Evolutionary conservation across 2,797 vertebrate genomes (phyloP), one percentile per base, ranked within the genome.

Genomic region (Gymnothorax reevesii): DNA sequence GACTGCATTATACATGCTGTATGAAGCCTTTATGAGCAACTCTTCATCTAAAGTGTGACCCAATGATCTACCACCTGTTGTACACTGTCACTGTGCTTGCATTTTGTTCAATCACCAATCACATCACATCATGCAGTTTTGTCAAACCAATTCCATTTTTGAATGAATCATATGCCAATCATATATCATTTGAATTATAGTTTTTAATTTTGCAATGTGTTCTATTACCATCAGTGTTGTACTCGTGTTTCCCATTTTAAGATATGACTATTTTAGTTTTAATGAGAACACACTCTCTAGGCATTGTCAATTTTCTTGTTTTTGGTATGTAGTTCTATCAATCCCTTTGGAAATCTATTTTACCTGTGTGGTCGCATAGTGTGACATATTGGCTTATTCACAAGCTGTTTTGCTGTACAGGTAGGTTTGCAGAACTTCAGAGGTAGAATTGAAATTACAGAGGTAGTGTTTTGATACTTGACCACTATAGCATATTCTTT

Each of bases 391-490:
- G 15, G 52, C 77, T 54, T 54, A n/a, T 13, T 2, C 33, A 20
- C 33, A 49, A 20, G 25, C 12, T 7, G 55, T 55, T 33, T 52
- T 8, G 17, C 17, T 52, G 4, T 22, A 52, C 15, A 64, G 22
- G 22, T 20, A 66, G 57, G 33, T 71, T 71, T 71, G 77, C 10
- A 86, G 55, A 57, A 57, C 71, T 66, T 80, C 85, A 84, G 66
- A 55, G 13, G 54, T 27, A 86, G 66, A 52, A 60, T 87, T 89
- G 33, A 42, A 42, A 42, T 42, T 42, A 42, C 33, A 42, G 66
- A 55, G 13, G 54, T 22, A 86, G 66, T 57, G 60, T 87, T 89
- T 87, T 85, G 82, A 86, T 86, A 69, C 77, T 85, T 59, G 59
- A 75, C 84, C 12, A 64, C 17, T 73, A 71, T 83, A 84, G 69